Conservation (phyloP, 2,113 vertebrate genomes). For the Shinisaurus crocodilurus region DNA sequence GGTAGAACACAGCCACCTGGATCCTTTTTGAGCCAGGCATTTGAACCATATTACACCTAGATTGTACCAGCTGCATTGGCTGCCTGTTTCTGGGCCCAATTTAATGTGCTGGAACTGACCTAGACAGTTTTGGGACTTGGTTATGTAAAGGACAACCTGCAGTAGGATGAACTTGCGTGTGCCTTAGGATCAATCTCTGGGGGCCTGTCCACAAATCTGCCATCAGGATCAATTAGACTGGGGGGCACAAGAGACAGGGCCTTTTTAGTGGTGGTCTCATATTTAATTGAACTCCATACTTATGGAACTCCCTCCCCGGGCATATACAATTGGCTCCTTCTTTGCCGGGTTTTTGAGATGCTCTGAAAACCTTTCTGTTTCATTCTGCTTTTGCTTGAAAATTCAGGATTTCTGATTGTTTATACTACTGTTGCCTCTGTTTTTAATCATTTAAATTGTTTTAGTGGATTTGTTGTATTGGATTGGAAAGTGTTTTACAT, state of each 20-base stretch:
- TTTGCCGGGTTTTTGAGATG: background rate
- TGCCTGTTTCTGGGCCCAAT: background rate
- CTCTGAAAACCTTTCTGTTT: background rate
- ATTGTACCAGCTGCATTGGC: background rate
- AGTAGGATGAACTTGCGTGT: background rate
- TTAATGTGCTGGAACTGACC: background rate
- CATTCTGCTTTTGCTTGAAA: background rate
- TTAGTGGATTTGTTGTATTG: too few species aligned
- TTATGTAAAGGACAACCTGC: background rate
- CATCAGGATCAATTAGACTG: too few species aligned
- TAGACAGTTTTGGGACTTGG: background rate
- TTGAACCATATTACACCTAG: background rate
- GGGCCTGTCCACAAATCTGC: background rate
- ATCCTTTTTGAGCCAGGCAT: background rate
- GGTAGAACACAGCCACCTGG: too few species aligned
- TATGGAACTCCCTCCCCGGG: background rate
- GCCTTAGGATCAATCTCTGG: background rate
- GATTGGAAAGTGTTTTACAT: too few species aligned
- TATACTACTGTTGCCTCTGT: too few species aligned
- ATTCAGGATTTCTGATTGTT: too few species aligned
- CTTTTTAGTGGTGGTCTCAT: background rate
- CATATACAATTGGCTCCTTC: background rate
- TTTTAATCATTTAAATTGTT: too few species aligned
- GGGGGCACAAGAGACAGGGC: background rate
- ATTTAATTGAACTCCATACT: background rate